Conservation (phyloP, 2,797 vertebrate species). For the Macropus fuliginosus region DNA sequence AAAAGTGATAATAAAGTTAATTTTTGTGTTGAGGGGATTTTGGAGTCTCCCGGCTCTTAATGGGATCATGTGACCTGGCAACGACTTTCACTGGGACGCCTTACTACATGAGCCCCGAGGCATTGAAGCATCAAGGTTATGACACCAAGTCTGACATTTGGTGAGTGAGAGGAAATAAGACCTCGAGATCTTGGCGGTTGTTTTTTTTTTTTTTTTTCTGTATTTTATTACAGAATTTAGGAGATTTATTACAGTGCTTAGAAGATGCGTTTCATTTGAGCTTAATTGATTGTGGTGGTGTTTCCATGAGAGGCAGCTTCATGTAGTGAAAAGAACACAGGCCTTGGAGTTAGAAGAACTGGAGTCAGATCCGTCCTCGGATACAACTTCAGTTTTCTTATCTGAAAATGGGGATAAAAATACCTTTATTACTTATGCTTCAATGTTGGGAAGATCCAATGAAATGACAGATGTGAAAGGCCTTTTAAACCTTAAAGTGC, state of each 20-base stretch:
- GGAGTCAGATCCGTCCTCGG: background rate
- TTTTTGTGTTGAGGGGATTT: constrained; percentile 89
- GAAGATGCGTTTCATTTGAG: constrained; percentile 54
- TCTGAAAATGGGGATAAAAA: background rate
- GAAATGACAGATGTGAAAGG: background rate
- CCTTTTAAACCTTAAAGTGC: background rate
- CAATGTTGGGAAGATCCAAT: background rate
- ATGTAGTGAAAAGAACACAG: background rate
- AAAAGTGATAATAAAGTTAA: constrained; percentile 50
- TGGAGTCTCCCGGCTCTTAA: constrained; percentile 91
- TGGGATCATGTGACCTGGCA: constrained; percentile 92
- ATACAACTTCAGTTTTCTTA: background rate
- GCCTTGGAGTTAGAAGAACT: background rate
- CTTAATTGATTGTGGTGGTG: constrained; percentile 35
- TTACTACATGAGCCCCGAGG: constrained; percentile 93
- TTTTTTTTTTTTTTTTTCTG: background rate
- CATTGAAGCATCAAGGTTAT: constrained; percentile 90
- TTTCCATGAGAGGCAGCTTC: constrained; percentile 6
- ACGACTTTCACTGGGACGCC: constrained; percentile 92
- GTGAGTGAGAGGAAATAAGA: constrained; percentile 82
- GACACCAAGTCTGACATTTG: constrained; percentile 93
- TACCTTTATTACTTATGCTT: background rate
- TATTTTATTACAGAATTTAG: background rate
- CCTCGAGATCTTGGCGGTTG: constrained; percentile 4
- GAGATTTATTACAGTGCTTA: constrained; percentile 27